Percentiles rank a stretch among this genome's conserved stretches.
Conservation (phyloP, 2,888 invertebrate species). For the Pachymerium ferrugineum region DNA sequence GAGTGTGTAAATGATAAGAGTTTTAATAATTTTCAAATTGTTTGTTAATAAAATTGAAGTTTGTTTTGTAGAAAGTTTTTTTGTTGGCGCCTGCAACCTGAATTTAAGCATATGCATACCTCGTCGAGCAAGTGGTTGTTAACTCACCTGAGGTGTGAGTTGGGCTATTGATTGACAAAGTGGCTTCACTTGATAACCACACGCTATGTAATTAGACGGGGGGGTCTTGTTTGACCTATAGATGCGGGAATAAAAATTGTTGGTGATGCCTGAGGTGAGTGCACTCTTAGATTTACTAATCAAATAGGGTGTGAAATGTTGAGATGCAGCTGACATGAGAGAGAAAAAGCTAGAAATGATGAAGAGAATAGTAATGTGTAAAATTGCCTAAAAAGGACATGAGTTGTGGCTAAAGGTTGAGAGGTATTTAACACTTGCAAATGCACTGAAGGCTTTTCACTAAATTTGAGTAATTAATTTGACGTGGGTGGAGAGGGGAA, state of each 20-base stretch:
- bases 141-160: conserved; percentile 11
- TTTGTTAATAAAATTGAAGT: too few relatives aligned
- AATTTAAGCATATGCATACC: neutral
- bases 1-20: too few relatives aligned
- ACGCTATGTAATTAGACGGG: conserved; percentile 22
- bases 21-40: too few relatives aligned
- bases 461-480: too few relatives aligned
- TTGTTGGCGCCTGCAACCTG: too few relatives aligned
- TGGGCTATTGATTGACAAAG: conserved; percentile 10
- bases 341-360: neutral
- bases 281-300: neutral
- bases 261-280: neutral
- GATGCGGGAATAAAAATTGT: neutral
- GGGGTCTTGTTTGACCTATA: conserved; percentile 19
- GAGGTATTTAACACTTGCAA: neutral
- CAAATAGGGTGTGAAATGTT: conserved; percentile 21
- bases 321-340: conserved; percentile 6
- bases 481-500: too few relatives aligned
- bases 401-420: neutral
- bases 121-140: neutral
- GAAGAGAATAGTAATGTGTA: neutral
- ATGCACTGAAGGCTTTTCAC: neutral
- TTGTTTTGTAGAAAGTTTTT: too few relatives aligned
- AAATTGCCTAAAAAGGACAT: neutral
- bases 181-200: conserved; percentile 22